Base-by-base conservation (phyloP, 2,113 vertebrate genomes). In the Scomber colias region DNA sequence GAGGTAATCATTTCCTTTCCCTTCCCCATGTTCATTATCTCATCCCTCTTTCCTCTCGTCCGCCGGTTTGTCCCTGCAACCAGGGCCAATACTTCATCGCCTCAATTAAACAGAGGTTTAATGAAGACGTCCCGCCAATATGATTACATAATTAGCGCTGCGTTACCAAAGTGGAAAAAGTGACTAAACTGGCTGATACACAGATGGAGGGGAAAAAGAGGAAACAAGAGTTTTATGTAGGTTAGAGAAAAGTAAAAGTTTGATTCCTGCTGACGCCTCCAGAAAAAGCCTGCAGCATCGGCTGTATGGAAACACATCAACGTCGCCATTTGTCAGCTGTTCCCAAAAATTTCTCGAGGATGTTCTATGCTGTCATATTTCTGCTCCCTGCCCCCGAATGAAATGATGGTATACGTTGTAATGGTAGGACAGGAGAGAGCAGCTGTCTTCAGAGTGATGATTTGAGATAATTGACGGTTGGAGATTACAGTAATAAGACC, bases 51-150 rank as follows among this genome's bases (percentile, higher is more conserved):
- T 75, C 27, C 30, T 56, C 56, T 57, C 65, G n/a, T 67, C 70
- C 8, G 2, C 31, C 6, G 53, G 69, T 53, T 45, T 5, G 30
- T 67, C 70, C 31, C n/a, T 19, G 7, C 59, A 63, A n/a, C 71
- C 48, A 0, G 0, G 16, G 44, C 57, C 59, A 44, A 19, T 13
- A 17, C 57, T 44, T 56, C 44, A 44, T 14, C 11, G 4, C 71
- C 12, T 75, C 59, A 56, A 30, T 70, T 59, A 64, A 59, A 57
- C 44, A 5, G 27, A 12, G 45, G 57, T 68, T 81, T 75, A 75
- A 81, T 81, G 79, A 75, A 64, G n/a, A 21, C 17, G 79, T 75
- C 65, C 57, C 19, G 15, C 57, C 71, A 56, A 30, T 81, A 62
- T 69, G 64, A 75, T 74, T 61, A 63, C 40, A 48, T 63, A 19